phyloP scores from a whole-genome alignment of 2,888 invertebrate species.

The Synergus umbraculus region DNA sequence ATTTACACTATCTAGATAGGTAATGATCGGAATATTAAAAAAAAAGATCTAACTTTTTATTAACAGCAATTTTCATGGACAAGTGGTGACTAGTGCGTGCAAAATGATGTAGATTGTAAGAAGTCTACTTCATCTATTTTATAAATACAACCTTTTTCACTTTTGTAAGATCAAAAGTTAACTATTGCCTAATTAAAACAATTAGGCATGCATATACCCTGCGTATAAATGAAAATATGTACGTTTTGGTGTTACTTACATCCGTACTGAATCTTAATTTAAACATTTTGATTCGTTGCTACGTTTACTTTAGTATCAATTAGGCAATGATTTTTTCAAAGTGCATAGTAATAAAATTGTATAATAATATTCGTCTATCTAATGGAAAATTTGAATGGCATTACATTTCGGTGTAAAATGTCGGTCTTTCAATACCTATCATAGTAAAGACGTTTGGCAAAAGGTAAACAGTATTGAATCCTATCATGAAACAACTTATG shows the following conservation, averaged over 20 bases:
- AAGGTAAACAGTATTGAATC: slow-evolving; percentile 87
- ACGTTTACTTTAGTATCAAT: neutral
- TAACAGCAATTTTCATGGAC: neutral
- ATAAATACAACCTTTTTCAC: too few species aligned
- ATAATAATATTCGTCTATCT: neutral
- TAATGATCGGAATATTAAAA: neutral
- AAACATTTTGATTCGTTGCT: neutral
- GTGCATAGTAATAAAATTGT: neutral
- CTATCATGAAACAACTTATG: slow-evolving; percentile 88
- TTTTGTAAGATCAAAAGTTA: too few species aligned
- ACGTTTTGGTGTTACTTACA: too few species aligned
- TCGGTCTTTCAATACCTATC: slow-evolving; percentile 87
- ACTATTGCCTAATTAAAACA: too few species aligned
- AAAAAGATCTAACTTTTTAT: neutral
- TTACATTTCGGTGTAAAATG: slow-evolving; percentile 92
- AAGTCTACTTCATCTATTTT: too few species aligned
- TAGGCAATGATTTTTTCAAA: neutral
- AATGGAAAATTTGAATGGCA: neutral
- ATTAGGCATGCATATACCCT: too few species aligned
- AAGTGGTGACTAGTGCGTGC: neutral
- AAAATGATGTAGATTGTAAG: neutral
- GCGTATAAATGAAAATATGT: too few species aligned
- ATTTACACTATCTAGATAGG: slow-evolving; percentile 13
- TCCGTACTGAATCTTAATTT: too few species aligned
- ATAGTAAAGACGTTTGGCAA: slow-evolving; percentile 88